These are phyloP conservation scores for Drosophila sordidula DNA, from an alignment of 2,888 invertebrate species.

Conservation along the genomic window DNA sequence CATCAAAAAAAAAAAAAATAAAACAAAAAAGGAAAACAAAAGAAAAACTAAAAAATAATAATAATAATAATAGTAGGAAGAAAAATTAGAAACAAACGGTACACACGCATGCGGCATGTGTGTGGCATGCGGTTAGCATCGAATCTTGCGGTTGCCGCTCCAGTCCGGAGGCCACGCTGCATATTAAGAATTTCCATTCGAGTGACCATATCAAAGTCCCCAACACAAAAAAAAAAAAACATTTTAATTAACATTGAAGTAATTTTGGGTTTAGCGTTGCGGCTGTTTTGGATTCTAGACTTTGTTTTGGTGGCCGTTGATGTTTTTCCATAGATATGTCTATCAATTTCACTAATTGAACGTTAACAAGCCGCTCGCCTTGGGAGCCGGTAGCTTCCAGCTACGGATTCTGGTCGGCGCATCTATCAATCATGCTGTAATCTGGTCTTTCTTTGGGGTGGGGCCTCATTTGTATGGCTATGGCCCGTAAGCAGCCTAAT, in stretches of 20 bases:
- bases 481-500: conserved; percentile 12
- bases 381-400: conserved; percentile 46
- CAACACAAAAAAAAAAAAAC: conserved; percentile 37
- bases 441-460: conserved; percentile 35
- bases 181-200: conserved; percentile 61
- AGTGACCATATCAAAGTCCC: conserved; percentile 59
- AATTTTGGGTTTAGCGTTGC: conserved; percentile 60
- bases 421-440: conserved; percentile 71
- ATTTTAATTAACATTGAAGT: conserved; percentile 72
- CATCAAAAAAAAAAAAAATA: conserved; percentile 24
- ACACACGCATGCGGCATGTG: conserved; percentile 55
- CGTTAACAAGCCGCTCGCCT: conserved; percentile 71
- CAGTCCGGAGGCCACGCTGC: conserved; percentile 36
- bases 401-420: conserved; percentile 41
- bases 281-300: conserved; percentile 15
- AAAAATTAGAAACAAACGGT: conserved; percentile 54
- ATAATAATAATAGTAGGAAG: conserved; percentile 16
- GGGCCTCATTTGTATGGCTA: conserved; percentile 12
- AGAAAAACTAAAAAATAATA: conserved; percentile 8
- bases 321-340: conserved; percentile 66
- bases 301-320: conserved; percentile 36
- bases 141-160: conserved; percentile 50
- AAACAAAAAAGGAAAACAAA: conserved; percentile 26
- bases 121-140: conserved; percentile 70
- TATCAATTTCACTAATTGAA: conserved; percentile 80